Conservation (phyloP, 2,797 vertebrate genomes). For the Numenius phaeopus region DNA sequence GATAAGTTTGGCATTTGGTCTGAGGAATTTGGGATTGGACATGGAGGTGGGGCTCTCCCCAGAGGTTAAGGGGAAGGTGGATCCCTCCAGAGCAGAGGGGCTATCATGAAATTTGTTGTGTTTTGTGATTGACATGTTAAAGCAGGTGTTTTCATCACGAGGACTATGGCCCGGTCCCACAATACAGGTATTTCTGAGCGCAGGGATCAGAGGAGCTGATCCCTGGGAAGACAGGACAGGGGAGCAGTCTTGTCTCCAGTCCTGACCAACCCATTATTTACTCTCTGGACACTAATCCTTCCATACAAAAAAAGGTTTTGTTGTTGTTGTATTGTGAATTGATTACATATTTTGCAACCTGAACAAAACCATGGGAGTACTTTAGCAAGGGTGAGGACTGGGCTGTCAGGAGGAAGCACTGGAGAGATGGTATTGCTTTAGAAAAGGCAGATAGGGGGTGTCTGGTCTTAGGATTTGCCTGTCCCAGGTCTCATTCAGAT, state of each 20-base stretch:
- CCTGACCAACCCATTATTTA: background rate
- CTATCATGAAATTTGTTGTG: background rate
- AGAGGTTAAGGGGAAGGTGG: conserved; percentile 72
- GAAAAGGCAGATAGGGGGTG: background rate
- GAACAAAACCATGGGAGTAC: background rate
- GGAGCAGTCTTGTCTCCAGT: background rate
- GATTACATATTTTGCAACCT: background rate
- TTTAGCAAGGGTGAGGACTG: background rate
- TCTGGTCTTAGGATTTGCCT: background rate
- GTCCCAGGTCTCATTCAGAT: background rate
- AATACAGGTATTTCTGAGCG: background rate
- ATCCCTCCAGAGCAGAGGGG: background rate
- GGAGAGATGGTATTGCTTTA: background rate
- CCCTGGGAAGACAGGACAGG: background rate
- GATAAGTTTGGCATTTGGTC: conserved; percentile 83
- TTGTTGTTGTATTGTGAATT: background rate
- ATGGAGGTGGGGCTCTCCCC: conserved; percentile 84
- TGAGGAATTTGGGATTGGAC: conserved; percentile 86
- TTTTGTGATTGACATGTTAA: background rate
- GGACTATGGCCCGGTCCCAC: background rate
- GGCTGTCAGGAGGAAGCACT: background rate
- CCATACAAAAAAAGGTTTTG: background rate
- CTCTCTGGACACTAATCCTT: background rate
- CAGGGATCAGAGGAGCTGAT: background rate
- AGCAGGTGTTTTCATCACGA: background rate